These are phyloP conservation scores for Tenodera sinensis DNA, from an alignment of 2,888 invertebrate genomes.

Conservation along the genomic window DNA sequence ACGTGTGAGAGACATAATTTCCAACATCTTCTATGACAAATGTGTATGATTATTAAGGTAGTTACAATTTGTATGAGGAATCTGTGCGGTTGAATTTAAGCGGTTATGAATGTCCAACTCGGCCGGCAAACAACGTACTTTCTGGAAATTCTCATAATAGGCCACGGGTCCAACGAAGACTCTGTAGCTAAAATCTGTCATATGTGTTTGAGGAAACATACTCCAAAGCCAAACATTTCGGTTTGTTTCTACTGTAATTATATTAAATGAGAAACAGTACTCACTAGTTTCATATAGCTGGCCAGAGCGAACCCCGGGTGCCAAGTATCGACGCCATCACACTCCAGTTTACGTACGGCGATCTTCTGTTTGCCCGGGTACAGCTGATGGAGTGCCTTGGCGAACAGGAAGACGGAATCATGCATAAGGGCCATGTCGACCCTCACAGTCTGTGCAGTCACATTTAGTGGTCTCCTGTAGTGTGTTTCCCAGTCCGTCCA, in stretches of 20 bases:
- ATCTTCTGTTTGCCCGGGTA: slow-evolving; percentile 74
- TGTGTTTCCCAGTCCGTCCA: slow-evolving; percentile 37
- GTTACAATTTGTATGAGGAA: no score
- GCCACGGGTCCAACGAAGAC: no score
- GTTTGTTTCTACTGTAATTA: no score
- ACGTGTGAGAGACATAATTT: no score
- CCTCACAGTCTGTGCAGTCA: slow-evolving; percentile 34
- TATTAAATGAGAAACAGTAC: slow-evolving; percentile 28
- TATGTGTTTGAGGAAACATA: no score
- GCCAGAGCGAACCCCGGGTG: slow-evolving; percentile 59
- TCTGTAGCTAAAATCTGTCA: not conserved
- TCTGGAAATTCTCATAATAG: no score
- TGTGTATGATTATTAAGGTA: no score
- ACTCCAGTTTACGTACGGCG: slow-evolving; percentile 60
- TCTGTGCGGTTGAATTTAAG: no score
- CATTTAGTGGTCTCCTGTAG: slow-evolving; percentile 28
- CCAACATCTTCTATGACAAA: no score
- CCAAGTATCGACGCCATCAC: slow-evolving; percentile 70
- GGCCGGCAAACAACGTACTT: no score
- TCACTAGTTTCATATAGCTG: slow-evolving; percentile 61
- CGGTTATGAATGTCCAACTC: no score
- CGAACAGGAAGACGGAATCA: slow-evolving; percentile 91
- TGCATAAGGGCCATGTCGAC: slow-evolving; percentile 76
- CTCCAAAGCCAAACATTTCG: no score
- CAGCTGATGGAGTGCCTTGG: slow-evolving; percentile 85